phyloP scores from a whole-genome alignment of 1,140 invertebrate genomes.

The Ostrea denselamellosa region DNA sequence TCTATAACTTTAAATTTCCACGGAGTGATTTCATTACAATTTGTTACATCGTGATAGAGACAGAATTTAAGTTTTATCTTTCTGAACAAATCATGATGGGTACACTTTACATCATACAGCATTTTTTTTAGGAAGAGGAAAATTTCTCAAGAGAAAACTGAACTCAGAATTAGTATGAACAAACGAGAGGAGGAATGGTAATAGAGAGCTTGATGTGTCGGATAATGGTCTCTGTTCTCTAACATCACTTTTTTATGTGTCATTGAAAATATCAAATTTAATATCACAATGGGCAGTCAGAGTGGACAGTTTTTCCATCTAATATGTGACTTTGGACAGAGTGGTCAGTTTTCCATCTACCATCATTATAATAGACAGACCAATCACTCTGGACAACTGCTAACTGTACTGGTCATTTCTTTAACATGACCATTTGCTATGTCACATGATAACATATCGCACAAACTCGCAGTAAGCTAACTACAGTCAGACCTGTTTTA shows the following conservation, averaged over 20 bases:
- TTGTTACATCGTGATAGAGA: too few species aligned
- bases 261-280: background rate
- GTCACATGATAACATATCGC: too few species aligned
- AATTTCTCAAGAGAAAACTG: constrained; percentile 21
- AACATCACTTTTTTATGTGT: background rate
- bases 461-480: too few species aligned
- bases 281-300: background rate
- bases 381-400: too few species aligned
- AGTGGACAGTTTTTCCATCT: background rate
- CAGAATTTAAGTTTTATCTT: too few species aligned
- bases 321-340: background rate
- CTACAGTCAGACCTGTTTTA: too few species aligned
- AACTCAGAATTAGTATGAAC: background rate
- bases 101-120: too few species aligned
- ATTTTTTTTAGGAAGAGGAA: background rate
- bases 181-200: constrained; percentile 12
- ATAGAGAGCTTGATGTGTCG: background rate
- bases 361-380: background rate
- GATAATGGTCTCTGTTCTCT: background rate
- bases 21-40: too few species aligned
- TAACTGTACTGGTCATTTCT: too few species aligned
- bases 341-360: background rate
- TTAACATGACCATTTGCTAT: too few species aligned
- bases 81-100: too few species aligned
- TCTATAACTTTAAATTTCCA: too few species aligned